Evolutionary conservation across 2,113 vertebrate genomes (phyloP).

Genomic region (Caranx melampygus): DNA sequence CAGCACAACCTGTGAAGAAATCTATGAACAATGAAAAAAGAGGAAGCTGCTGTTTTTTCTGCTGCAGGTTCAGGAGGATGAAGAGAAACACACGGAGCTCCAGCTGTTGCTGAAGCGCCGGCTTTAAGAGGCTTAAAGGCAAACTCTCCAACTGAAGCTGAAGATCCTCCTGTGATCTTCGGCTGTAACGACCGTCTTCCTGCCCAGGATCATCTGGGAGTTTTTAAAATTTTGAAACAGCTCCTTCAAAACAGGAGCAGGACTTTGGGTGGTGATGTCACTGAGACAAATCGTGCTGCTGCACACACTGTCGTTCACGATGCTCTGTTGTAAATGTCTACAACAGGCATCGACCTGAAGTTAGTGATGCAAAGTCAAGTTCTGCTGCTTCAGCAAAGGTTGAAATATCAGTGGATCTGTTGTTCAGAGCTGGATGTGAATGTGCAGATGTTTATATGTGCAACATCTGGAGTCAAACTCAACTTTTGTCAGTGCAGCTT

Average conservation of each 20-base stretch:
- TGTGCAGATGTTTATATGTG: too few relatives aligned
- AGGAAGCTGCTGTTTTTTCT: slow-evolving; percentile 2
- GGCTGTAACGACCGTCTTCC: slow-evolving; percentile 34
- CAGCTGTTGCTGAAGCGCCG: slow-evolving; percentile 46
- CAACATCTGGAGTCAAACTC: too few relatives aligned
- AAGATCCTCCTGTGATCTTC: slow-evolving; percentile 42
- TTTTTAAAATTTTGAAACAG: neutral
- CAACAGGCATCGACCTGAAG: too few relatives aligned
- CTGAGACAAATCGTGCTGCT: slow-evolving; percentile 48
- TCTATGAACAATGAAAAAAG: neutral
- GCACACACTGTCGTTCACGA: neutral
- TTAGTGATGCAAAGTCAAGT: too few relatives aligned
- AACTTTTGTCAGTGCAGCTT: neutral
- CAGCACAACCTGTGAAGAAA: slow-evolving; percentile 23
- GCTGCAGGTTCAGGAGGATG: slow-evolving; percentile 17
- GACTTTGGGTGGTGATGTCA: slow-evolving; percentile 26
- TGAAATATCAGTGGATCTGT: too few relatives aligned
- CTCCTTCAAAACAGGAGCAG: slow-evolving; percentile 8
- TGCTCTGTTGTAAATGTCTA: too few relatives aligned
- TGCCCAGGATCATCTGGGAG: slow-evolving; percentile 48
- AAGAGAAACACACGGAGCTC: slow-evolving; percentile 24
- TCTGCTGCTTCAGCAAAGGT: too few relatives aligned
- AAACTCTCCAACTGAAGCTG: slow-evolving; percentile 59
- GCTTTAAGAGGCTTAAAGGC: slow-evolving; percentile 44
- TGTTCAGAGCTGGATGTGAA: too few relatives aligned